Conservation (phyloP, 2,113 vertebrate species). For the Scalopus aquaticus region DNA sequence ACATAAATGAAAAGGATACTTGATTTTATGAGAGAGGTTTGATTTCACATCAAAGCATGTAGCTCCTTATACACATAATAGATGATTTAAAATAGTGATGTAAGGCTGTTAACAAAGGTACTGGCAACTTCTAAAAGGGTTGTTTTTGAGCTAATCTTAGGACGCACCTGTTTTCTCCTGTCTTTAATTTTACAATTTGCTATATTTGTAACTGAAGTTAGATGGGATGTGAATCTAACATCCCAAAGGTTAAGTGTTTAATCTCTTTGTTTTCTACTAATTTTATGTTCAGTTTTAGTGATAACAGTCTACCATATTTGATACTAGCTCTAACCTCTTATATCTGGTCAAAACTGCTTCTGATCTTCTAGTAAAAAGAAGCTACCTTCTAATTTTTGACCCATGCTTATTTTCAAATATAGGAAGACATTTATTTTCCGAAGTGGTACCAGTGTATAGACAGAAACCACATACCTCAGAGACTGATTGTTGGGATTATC, state of each 20-base stretch:
- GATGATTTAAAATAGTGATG: not conserved
- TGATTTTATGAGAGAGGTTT: not conserved
- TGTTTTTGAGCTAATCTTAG: not conserved
- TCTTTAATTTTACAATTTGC: conserved; percentile 14
- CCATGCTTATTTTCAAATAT: not conserved
- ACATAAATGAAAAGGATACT: not conserved
- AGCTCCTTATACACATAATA: not conserved
- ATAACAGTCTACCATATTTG: not conserved
- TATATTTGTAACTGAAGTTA: conserved; percentile 19
- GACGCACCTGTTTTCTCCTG: not conserved
- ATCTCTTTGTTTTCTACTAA: not conserved
- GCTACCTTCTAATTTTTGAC: not conserved
- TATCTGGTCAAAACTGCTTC: conserved; percentile 4
- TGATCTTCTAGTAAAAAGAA: not conserved
- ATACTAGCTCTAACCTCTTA: not conserved
- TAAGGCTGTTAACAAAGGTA: not conserved
- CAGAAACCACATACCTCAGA: not conserved
- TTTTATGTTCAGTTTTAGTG: conserved; percentile 2
- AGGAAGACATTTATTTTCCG: not conserved
- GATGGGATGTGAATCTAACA: not conserved
- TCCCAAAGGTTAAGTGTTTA: not conserved
- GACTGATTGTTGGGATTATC: not conserved
- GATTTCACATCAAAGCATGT: not conserved
- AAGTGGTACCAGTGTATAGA: not conserved
- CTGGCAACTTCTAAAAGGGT: not conserved